A percentile compares a stretch with the other conserved stretches of the same genome.
Evolutionary conservation across 2,113 vertebrate genomes (phyloP).

Genomic region (Elaphurus davidianus): DNA sequence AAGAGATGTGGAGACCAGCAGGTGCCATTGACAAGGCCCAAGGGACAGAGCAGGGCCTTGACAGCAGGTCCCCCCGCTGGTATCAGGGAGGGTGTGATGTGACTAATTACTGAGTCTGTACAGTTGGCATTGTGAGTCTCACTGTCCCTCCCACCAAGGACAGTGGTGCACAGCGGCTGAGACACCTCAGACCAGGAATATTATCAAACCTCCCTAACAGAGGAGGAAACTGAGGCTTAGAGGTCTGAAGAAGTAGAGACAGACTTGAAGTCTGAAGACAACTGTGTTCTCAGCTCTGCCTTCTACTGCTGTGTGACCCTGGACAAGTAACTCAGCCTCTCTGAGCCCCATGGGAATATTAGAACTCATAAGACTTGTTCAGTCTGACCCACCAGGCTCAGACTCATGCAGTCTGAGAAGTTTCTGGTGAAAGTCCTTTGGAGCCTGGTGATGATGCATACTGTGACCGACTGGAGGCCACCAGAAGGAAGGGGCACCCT

Average conservation of each 20-base stretch:
- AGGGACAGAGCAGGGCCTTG: background rate
- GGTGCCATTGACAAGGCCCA: background rate
- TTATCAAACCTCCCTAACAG: background rate
- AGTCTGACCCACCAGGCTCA: background rate
- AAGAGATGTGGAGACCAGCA: background rate
- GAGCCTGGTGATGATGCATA: background rate
- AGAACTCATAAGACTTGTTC: background rate
- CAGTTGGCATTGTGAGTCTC: background rate
- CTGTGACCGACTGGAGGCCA: background rate
- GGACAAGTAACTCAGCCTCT: background rate
- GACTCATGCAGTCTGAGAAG: background rate
- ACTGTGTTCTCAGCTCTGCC: background rate
- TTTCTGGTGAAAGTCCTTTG: background rate
- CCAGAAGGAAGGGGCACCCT: background rate
- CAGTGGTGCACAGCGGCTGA: background rate
- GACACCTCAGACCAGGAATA: background rate
- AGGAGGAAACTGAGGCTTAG: background rate
- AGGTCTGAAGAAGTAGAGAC: background rate
- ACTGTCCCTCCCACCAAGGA: background rate
- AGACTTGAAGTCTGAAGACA: background rate
- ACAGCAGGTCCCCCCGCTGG: too few relatives aligned
- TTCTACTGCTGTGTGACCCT: background rate
- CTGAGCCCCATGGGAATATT: background rate
- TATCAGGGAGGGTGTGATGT: background rate
- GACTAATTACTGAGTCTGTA: background rate